Evolutionary conservation across 1,140 invertebrate species (phyloP).

Genomic region (Nixonia krombeini): DNA sequence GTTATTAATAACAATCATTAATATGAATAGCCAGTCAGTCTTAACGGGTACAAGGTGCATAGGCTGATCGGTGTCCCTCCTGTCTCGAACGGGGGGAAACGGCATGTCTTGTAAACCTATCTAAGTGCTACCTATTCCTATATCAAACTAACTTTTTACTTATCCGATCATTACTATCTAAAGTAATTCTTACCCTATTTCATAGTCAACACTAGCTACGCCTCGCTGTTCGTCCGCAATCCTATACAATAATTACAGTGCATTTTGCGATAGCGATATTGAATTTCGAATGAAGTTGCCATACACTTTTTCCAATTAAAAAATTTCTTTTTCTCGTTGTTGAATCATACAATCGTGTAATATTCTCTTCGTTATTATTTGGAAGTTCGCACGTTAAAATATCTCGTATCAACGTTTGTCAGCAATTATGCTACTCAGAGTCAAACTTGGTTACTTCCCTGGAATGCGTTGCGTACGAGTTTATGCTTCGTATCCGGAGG

Average conservation of each 20-base stretch:
- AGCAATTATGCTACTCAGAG: too few relatives aligned
- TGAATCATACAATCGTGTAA: too few relatives aligned
- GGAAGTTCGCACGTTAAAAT: too few relatives aligned
- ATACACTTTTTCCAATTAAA: neutral
- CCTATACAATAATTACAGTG: conserved; percentile 60
- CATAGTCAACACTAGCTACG: conserved; percentile 61
- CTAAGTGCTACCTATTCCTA: conserved; percentile 51
- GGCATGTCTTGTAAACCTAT: conserved; percentile 56
- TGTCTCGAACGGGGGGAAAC: conserved; percentile 6
- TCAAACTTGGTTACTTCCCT: neutral
- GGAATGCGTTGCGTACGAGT: conserved; percentile 20
- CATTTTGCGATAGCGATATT: conserved; percentile 37
- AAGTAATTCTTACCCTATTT: conserved; percentile 58
- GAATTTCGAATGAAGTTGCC: neutral
- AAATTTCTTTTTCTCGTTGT: conserved; percentile 10
- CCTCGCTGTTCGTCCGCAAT: conserved; percentile 37
- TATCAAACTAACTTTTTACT: conserved; percentile 49
- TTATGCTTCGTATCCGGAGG: conserved; percentile 29
- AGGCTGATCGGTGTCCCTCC: conserved; percentile 58
- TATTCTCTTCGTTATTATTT: too few relatives aligned
- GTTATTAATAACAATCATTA: too few relatives aligned
- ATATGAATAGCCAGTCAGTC: conserved; percentile 69
- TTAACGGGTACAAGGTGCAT: conserved; percentile 63
- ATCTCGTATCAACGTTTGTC: too few relatives aligned
- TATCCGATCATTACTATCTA: conserved; percentile 55